Evolutionary conservation across 2,888 invertebrate genomes (phyloP).

Genomic region (Physocephala rufipes): DNA sequence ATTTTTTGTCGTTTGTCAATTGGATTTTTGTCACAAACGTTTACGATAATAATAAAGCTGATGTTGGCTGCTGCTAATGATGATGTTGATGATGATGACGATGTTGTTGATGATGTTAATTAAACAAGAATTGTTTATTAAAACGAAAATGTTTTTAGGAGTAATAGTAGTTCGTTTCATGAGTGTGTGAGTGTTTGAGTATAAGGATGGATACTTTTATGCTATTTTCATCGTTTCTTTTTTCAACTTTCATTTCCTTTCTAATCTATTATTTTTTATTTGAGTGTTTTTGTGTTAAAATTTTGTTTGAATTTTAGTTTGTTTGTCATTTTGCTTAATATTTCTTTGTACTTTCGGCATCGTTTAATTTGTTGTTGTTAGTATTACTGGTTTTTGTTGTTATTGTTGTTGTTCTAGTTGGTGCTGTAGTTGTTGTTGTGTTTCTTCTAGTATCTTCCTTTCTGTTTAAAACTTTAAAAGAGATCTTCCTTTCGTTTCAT

Average conservation of each 20-base stretch:
- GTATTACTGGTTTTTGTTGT: no score
- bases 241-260: neutral
- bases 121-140: neutral
- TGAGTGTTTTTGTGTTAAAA: conserved; percentile 12
- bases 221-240: no score
- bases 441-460: neutral
- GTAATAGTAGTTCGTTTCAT: no score
- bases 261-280: conserved; percentile 2
- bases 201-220: no score
- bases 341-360: conserved; percentile 64
- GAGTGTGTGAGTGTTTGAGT: neutral
- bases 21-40: no score
- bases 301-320: conserved; percentile 25
- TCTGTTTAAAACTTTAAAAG: neutral
- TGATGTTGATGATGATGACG: no score
- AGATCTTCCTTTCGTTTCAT: conserved; percentile 1
- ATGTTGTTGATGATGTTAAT: no score
- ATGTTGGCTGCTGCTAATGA: no score
- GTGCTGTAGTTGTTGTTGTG: no score
- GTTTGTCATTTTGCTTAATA: conserved; percentile 35
- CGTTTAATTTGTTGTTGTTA: conserved; percentile 40
- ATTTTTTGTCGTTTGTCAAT: no score
- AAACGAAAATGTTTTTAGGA: neutral
- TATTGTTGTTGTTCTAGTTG: no score
- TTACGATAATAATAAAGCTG: no score